Base-by-base conservation (phyloP, 2,888 invertebrate genomes). In the Xestia c-nigrum region DNA sequence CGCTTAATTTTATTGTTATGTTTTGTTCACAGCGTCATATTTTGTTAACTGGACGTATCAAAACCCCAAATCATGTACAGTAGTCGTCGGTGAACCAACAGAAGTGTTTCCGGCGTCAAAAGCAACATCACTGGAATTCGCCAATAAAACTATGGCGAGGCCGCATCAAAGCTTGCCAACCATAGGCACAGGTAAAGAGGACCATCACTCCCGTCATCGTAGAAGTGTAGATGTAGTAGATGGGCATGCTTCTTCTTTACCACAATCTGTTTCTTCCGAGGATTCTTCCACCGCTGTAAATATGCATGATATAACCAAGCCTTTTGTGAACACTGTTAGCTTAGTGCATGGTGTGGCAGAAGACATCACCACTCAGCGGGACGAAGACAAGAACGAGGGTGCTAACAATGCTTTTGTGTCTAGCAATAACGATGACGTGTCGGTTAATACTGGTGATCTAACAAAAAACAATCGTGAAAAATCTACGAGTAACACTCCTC, bases 1-100 rank as follows among this genome's bases (percentile, higher is more conserved):
- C 76, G 59, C 38, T 57, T 72, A 40, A 16, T 64, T n/a, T 59
- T 63, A 69, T 46, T 80, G 2, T 76, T 79, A 38, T 79, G 52
- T 70, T 85, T 92, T 94, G 89, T 93, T 89, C 88, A 88, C 97
- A 98, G 98, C 98, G 86, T 98, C 98, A 90, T 98, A 98, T 95
- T 97, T 98, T 90, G 97, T 98, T 91, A 98, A 98, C 95, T 98
- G 98, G 98, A 98, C 98, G 94, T 98, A 98, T 97, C 98, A 98
- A 95, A 98, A 98, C 91, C 97, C 98, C 87, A 98, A 98, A 94
- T 98, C 98, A 80, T 98, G 98, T 97, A 98, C 98, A 92, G 98
- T 98, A 89, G 97, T 98, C 92, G 98, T 98, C 89, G 98, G 98
- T 89, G 98, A 98, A 93, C 98, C 97, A 90, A 96, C 97, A 83